Percentiles rank a stretch among this genome's conserved stretches.
These are phyloP conservation scores for Geopemphigus sp. DNA, from an alignment of 1,140 invertebrate genomes.

Conservation along the genomic window DNA sequence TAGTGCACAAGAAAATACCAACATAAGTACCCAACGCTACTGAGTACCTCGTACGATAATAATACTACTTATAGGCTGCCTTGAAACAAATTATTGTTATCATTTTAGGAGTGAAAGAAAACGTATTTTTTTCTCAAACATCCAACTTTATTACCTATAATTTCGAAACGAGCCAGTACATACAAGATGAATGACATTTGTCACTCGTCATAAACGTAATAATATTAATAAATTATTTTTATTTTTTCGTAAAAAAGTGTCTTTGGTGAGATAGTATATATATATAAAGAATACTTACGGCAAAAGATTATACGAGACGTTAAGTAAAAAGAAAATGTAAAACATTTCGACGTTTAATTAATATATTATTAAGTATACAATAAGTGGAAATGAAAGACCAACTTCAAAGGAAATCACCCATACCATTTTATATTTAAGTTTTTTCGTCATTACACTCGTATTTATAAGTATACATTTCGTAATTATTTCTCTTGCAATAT, in stretches of 20 bases:
- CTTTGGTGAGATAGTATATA: not conserved
- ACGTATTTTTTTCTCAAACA: not conserved
- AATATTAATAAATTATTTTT: not conserved
- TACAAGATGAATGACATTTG: not conserved
- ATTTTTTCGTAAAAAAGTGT: not conserved
- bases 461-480: not conserved
- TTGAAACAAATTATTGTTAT: conserved; percentile 1
- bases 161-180: not conserved
- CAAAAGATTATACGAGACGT: not conserved
- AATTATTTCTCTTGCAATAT: too few relatives aligned
- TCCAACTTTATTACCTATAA: not conserved
- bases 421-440: not conserved
- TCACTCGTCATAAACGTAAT: not conserved
- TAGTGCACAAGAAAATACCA: not conserved
- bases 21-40: not conserved
- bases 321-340: not conserved
- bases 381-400: not conserved
- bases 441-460: too few relatives aligned
- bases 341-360: not conserved
- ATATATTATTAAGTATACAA: not conserved
- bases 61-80: not conserved
- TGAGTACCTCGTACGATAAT: not conserved
- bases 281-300: not conserved
- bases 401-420: too few relatives aligned
- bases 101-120: not conserved